Evolutionary conservation across 2,113 vertebrate genomes (phyloP).

Genomic region (Trichechus manatus): DNA sequence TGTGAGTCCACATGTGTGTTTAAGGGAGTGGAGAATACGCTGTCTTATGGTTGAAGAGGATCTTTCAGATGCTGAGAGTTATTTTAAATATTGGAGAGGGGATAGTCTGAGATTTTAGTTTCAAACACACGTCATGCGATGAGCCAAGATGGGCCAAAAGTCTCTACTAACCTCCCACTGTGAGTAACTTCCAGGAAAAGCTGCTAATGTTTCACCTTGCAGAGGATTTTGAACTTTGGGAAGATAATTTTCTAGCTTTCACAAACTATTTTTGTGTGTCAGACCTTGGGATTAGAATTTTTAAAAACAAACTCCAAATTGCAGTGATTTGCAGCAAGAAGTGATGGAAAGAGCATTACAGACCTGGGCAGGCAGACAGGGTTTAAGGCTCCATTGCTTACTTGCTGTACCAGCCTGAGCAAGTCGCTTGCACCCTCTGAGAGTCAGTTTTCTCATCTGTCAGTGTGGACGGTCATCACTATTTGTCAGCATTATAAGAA

Average conservation of each 20-base stretch:
- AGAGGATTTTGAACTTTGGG: background rate
- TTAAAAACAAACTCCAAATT: background rate
- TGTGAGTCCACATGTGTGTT: background rate
- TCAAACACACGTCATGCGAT: background rate
- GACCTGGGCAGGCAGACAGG: background rate
- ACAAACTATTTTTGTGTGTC: background rate
- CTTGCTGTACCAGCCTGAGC: background rate
- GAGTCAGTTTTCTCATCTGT: background rate
- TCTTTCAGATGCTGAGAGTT: conserved; percentile 5
- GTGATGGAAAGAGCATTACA: background rate
- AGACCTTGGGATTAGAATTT: background rate
- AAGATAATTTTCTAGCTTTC: conserved; percentile 24
- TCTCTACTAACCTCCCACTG: background rate
- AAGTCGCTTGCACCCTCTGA: background rate
- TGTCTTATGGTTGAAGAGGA: background rate
- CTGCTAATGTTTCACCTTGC: background rate
- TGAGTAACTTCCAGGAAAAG: conserved; percentile 5
- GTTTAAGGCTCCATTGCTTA: background rate
- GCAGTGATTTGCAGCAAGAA: background rate
- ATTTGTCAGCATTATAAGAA: background rate
- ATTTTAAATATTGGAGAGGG: conserved; percentile 35
- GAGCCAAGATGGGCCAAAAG: background rate
- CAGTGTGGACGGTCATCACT: background rate
- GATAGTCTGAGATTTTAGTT: conserved; percentile 32
- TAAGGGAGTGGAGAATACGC: background rate